Base-by-base conservation (phyloP, 2,888 invertebrate species). In the Drosophila koepferae region DNA sequence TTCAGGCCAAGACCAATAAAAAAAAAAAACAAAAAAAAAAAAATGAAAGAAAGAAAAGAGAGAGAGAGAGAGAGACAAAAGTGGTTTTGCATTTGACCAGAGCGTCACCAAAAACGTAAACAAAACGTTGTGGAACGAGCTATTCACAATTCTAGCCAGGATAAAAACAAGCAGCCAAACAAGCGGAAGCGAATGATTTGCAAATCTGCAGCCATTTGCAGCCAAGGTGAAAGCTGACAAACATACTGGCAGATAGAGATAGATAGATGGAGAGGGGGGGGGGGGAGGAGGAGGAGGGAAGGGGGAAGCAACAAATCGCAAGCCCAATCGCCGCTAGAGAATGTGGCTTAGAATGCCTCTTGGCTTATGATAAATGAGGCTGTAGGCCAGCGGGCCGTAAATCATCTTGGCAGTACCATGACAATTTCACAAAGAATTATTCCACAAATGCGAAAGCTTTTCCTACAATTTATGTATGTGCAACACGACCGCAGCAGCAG, bases 291-390 rank as follows among this genome's bases (percentile, higher is more conserved):
- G n/a, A n/a, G n/a, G n/a, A n/a, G 20, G 10, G 9, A 23, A 10
- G 14, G 23, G 16, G 54, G 1, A 5, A 48, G 38, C 23, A 18
- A 59, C 40, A 62, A 65, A 75, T 65, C 71, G 55, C 66, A 40
- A 54, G 58, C 43, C 63, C 61, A 72, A 63, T 77, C 65, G 54
- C 72, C 28, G 72, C 56, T 44, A 31, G 40, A 71, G 72, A 72
- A 77, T 77, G 60, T 48, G 67, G 73, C 63, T 67, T 67, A 67
- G 67, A 78, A 73, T 74, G 63, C 60, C 44, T 64, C 64, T 75
- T 58, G 67, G 73, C 77, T 72, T 77, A 72, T 86, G 87, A 84
- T 84, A 86, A 84, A 82, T 83, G 84, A 78, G 81, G 66, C 81
- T 63, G 64, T 64, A 49, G 58, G 60, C 64, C 73, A 80, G 43